Percentiles rank a stretch among this genome's conserved stretches.
Conservation (phyloP, 92 coral and sea anemone genomes). For the Muricea muricata region DNA sequence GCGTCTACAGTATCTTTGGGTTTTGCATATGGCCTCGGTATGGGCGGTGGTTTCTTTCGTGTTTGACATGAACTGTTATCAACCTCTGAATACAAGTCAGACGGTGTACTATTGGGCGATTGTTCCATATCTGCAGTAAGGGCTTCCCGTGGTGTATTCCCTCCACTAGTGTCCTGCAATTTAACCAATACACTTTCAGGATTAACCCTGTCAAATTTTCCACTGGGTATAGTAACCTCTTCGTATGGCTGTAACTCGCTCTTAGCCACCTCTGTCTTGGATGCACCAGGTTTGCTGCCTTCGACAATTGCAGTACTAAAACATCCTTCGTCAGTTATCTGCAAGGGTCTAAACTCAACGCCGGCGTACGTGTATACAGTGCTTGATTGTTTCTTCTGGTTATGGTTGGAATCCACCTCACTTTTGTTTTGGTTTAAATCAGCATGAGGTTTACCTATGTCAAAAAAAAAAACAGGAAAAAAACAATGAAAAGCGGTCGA, state of each 20-base stretch:
- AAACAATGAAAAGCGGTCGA: no score
- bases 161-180: constrained; percentile 39
- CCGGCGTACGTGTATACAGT: constrained; percentile 76
- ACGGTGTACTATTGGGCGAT: constrained; percentile 67
- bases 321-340: constrained; percentile 72
- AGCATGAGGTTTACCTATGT: background rate
- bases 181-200: constrained; percentile 21
- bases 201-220: constrained; percentile 44
- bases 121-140: constrained; percentile 76
- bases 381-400: background rate
- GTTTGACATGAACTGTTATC: constrained; percentile 11
- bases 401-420: constrained; percentile 9
- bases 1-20: constrained; percentile 46
- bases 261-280: constrained; percentile 10
- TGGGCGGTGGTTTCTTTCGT: constrained; percentile 77
- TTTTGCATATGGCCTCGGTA: constrained; percentile 90
- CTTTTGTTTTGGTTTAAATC: background rate
- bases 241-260: constrained; percentile 33
- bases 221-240: constrained; percentile 42
- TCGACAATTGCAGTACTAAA: constrained; percentile 63
- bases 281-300: background rate
- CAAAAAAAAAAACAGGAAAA: background rate
- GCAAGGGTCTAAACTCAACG: constrained; percentile 77
- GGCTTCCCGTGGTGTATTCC: constrained; percentile 72
- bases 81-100: constrained; percentile 28